phyloP scores from a whole-genome alignment of 2,797 vertebrate genomes.

The Limnodromus scolopaceus region DNA sequence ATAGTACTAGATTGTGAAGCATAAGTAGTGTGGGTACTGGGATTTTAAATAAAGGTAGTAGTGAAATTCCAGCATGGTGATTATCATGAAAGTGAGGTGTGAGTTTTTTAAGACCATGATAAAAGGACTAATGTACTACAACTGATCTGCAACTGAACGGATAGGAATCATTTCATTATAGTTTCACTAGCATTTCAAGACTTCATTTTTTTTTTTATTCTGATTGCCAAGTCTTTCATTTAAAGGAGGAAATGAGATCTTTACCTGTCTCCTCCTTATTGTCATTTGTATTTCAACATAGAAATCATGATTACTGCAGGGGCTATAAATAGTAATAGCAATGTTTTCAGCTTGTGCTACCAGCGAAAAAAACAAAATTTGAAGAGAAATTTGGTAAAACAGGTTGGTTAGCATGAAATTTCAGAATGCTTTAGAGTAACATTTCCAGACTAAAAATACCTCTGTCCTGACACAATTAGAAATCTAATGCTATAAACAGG shows the following conservation, averaged over 20 bases:
- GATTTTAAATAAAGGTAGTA: background rate
- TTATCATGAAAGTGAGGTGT: background rate
- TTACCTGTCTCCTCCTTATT: background rate
- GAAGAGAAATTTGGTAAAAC: conserved; percentile 4
- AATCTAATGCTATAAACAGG: conserved; percentile 21
- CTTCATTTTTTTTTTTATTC: background rate
- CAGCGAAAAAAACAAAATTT: conserved; percentile 13
- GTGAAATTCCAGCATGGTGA: background rate
- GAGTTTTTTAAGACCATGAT: background rate
- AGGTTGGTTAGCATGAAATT: conserved; percentile 20
- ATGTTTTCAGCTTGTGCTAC: background rate
- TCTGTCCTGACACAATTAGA: conserved; percentile 9
- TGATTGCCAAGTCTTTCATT: background rate
- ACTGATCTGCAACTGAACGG: background rate
- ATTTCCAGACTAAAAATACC: conserved; percentile 17
- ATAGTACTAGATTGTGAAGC: background rate
- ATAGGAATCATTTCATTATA: conserved; percentile 8
- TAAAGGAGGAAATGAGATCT: background rate
- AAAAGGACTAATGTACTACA: background rate
- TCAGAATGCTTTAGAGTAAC: background rate
- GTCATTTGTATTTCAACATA: background rate
- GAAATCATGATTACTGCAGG: background rate
- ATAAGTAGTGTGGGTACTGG: background rate
- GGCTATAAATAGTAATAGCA: background rate
- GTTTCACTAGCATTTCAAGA: background rate